Conservation (phyloP, 1,140 invertebrate genomes). For the Venustaconcha ellipsiformis region DNA sequence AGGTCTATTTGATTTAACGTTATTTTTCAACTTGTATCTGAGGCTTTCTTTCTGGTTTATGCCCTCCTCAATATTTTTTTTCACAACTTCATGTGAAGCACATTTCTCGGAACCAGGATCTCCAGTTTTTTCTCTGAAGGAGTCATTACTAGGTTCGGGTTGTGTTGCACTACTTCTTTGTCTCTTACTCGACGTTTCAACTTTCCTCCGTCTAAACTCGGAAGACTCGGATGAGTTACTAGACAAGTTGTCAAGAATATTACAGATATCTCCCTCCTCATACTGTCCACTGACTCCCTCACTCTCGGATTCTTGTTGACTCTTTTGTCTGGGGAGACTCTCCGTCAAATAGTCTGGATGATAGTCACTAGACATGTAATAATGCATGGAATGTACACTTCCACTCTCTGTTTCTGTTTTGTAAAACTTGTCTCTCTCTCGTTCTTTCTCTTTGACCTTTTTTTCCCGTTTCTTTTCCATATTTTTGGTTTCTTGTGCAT, state of each 20-base stretch:
- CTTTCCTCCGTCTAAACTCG: too few relatives aligned
- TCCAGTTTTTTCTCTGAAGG: too few relatives aligned
- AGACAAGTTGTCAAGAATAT: conserved; percentile 29
- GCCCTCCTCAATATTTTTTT: too few relatives aligned
- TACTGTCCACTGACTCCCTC: conserved; percentile 38
- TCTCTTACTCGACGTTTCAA: too few relatives aligned
- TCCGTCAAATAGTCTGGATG: conserved; percentile 36
- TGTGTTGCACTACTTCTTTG: too few relatives aligned
- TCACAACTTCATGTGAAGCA: too few relatives aligned
- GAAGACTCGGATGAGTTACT: too few relatives aligned
- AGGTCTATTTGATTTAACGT: too few relatives aligned
- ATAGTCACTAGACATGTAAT: conserved; percentile 44
- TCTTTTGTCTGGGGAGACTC: conserved; percentile 18
- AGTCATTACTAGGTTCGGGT: too few relatives aligned
- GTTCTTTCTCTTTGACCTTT: neutral
- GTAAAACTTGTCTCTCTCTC: neutral
- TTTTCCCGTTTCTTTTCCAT: neutral
- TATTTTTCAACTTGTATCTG: too few relatives aligned
- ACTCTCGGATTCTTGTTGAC: conserved; percentile 19
- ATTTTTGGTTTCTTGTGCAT: conserved; percentile 13
- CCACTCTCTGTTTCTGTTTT: neutral
- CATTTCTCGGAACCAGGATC: too few relatives aligned
- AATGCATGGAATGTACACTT: conserved; percentile 21
- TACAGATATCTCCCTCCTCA: conserved; percentile 36
- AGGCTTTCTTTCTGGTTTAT: too few relatives aligned